These are phyloP conservation scores for Leucoraja erinaceus DNA, from an alignment of 2,113 vertebrate genomes.

Conservation along the genomic window DNA sequence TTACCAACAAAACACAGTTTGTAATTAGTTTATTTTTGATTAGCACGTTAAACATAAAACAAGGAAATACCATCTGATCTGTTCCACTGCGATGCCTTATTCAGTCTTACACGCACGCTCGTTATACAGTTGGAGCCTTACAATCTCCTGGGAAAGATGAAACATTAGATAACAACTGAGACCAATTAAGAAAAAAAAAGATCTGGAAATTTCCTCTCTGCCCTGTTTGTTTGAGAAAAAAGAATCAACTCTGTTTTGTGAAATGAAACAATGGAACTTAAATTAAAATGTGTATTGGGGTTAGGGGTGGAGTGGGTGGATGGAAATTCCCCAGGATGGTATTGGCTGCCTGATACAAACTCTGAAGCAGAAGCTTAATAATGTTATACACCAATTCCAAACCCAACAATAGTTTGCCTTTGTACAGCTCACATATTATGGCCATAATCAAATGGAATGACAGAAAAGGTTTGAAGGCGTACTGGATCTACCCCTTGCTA, in stretches of 20 bases:
- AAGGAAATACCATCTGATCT: not conserved
- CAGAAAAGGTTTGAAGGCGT: no score
- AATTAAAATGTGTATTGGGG: not conserved
- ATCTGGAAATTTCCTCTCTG: slow-evolving; percentile 7
- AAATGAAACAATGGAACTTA: not conserved
- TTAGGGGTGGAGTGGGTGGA: no score
- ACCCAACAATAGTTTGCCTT: no score
- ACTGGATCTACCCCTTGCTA: no score
- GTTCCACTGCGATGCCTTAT: not conserved
- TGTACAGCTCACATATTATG: no score
- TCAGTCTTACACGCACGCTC: not conserved
- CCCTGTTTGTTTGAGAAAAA: not conserved
- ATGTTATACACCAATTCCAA: not conserved
- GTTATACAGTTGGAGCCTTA: no score
- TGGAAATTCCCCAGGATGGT: not conserved
- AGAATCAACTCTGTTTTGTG: not conserved
- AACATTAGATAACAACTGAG: not conserved
- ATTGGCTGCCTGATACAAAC: not conserved
- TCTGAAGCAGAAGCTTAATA: not conserved
- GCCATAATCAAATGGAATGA: no score
- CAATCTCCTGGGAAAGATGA: not conserved
- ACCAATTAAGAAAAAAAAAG: not conserved
- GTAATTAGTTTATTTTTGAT: not conserved
- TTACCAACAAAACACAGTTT: not conserved
- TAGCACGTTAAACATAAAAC: not conserved